A percentile compares a stretch with the other conserved stretches of the same genome.
Evolutionary conservation across 2,888 invertebrate species (phyloP).

Genomic region (Trachelus stipa): DNA sequence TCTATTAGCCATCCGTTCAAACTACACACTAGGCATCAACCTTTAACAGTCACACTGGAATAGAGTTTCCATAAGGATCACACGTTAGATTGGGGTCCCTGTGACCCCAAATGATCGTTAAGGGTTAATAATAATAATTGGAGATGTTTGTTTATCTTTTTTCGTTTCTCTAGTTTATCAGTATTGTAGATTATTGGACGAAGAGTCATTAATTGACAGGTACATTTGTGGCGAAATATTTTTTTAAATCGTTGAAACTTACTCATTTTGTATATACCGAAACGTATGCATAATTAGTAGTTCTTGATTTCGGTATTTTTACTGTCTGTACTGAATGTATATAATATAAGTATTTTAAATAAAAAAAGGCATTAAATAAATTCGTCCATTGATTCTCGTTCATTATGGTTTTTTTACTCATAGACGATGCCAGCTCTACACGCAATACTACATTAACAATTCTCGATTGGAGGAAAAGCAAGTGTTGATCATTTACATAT

Average conservation of each 20-base stretch:
- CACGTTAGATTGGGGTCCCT: no score
- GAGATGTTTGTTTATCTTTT: not conserved
- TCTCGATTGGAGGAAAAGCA: not conserved
- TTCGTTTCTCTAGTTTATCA: conserved; percentile 29
- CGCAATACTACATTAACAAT: no score
- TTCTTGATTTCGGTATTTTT: conserved; percentile 32
- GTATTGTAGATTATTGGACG: conserved; percentile 36
- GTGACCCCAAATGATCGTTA: no score
- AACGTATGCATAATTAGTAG: conserved; percentile 15
- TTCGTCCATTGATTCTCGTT: not conserved
- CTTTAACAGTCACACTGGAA: no score
- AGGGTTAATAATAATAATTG: not conserved
- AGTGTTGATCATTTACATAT: not conserved
- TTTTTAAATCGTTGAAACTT: not conserved
- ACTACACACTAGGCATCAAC: not conserved
- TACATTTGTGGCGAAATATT: not conserved
- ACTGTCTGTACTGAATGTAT: conserved; percentile 57
- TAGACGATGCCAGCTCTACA: not conserved
- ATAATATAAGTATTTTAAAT: conserved; percentile 58
- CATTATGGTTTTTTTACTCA: not conserved
- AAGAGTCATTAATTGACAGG: not conserved
- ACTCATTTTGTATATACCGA: not conserved
- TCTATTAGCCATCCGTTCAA: conserved; percentile 3
- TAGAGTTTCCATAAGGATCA: no score
- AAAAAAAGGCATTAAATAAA: conserved; percentile 33